phyloP scores from a whole-genome alignment of 1,140 invertebrate species.

The Formica selysi region DNA sequence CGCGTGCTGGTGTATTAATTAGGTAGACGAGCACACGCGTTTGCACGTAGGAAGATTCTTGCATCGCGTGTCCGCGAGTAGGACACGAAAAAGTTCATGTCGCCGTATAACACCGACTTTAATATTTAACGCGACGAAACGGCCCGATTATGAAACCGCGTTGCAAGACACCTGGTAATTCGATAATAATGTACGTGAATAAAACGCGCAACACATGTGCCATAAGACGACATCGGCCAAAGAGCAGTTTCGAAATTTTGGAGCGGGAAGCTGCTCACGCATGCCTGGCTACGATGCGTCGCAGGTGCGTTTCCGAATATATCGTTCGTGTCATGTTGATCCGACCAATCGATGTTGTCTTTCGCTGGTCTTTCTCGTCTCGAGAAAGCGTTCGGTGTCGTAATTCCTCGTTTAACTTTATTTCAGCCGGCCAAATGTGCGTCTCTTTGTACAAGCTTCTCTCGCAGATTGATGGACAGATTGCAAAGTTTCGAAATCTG shows the following conservation, averaged over 20 bases:
- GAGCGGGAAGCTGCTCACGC: slow-evolving; percentile 43
- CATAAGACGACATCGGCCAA: slow-evolving; percentile 47
- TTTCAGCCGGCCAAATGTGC: not conserved
- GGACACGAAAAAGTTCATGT: slow-evolving; percentile 46
- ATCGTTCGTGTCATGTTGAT: not conserved
- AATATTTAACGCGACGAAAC: slow-evolving; percentile 75
- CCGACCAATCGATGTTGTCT: not conserved
- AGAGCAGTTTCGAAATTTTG: slow-evolving; percentile 67
- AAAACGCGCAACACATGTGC: slow-evolving; percentile 37
- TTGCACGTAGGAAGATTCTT: slow-evolving; percentile 15
- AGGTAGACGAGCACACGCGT: not conserved
- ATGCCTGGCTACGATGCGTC: not conserved
- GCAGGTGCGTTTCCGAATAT: slow-evolving; percentile 44
- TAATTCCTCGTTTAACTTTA: slow-evolving; percentile 8
- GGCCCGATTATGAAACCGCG: slow-evolving; percentile 71
- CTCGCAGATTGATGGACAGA: not conserved
- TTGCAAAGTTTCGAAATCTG: not conserved
- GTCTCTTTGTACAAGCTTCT: not conserved
- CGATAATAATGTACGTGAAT: slow-evolving; percentile 76
- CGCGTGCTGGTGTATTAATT: slow-evolving; percentile 24
- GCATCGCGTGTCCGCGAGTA: slow-evolving; percentile 17
- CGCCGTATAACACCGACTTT: slow-evolving; percentile 72
- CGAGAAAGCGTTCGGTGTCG: slow-evolving; percentile 37
- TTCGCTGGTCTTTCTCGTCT: not conserved
- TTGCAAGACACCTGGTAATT: slow-evolving; percentile 76